Conservation (phyloP, 2,113 vertebrate genomes). For the Cyanoderma ruficeps region DNA sequence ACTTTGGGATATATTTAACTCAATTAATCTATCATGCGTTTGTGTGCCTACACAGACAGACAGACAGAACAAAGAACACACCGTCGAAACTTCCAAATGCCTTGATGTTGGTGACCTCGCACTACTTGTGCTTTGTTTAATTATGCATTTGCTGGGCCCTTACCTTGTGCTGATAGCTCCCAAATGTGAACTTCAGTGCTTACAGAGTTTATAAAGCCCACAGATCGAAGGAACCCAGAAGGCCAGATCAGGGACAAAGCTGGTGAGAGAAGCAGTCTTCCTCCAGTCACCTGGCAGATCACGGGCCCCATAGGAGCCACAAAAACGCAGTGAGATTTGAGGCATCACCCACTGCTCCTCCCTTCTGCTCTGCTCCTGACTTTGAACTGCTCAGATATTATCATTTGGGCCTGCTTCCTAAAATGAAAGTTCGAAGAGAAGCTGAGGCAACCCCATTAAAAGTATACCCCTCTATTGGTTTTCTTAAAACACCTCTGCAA, state of each 20-base stretch:
- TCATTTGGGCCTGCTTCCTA: background rate
- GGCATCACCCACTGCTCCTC: background rate
- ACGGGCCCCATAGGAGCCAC: rapidly evolving
- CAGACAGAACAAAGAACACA: background rate
- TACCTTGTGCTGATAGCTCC: background rate
- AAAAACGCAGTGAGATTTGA: background rate
- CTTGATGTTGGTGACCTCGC: background rate
- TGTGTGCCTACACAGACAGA: constrained; percentile 28
- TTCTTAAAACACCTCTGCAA: background rate
- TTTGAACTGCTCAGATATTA: background rate
- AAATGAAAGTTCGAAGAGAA: background rate
- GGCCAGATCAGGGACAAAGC: background rate
- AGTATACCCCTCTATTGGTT: background rate
- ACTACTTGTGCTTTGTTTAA: background rate
- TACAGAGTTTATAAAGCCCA: background rate
- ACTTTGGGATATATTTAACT: constrained; percentile 74
- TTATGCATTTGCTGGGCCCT: rapidly evolving
- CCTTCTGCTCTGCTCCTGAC: background rate
- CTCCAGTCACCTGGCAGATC: background rate
- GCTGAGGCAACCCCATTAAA: background rate
- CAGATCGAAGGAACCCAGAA: rapidly evolving
- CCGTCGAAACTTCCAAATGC: background rate
- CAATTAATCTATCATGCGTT: constrained; percentile 65
- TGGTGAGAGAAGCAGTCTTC: background rate
- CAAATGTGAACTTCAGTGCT: background rate